Evolutionary conservation across 2,888 invertebrate species (phyloP).

Genomic region (Trichacis sp.): DNA sequence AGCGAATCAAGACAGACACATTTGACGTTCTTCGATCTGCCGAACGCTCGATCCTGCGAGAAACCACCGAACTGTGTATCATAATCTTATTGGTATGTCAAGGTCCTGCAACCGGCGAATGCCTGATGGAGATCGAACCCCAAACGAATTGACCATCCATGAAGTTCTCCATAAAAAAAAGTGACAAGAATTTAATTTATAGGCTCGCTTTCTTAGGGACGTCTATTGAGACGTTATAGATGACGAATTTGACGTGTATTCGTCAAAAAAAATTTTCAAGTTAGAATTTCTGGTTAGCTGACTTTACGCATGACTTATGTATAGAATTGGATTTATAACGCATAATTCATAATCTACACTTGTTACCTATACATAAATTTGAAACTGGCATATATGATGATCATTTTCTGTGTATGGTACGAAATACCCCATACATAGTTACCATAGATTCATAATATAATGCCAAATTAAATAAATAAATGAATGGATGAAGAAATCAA

Average conservation of each 20-base stretch:
- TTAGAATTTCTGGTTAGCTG: too few species aligned
- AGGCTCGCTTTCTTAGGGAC: constrained; percentile 28
- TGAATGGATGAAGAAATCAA: too few species aligned
- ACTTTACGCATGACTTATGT: too few species aligned
- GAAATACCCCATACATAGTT: too few species aligned
- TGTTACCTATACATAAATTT: too few species aligned
- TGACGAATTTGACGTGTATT: constrained; percentile 20
- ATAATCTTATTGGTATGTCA: constrained; percentile 52
- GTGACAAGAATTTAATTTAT: constrained; percentile 29
- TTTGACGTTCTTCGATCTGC: constrained; percentile 43
- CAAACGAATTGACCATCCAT: constrained; percentile 37
- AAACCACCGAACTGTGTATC: constrained; percentile 41
- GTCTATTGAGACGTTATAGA: constrained; percentile 35
- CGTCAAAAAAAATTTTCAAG: too few species aligned
- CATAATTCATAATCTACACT: too few species aligned
- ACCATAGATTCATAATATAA: too few species aligned
- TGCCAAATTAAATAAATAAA: too few species aligned
- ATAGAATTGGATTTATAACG: too few species aligned
- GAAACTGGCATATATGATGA: too few species aligned
- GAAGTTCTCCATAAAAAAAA: constrained; percentile 32
- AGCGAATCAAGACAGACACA: constrained; percentile 50
- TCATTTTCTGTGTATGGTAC: too few species aligned
- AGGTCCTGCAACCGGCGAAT: constrained; percentile 23
- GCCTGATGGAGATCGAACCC: constrained; percentile 27
- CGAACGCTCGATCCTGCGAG: constrained; percentile 12